Evolutionary conservation across 2,797 vertebrate genomes (phyloP).

Genomic region (Cyclura pinguis): DNA sequence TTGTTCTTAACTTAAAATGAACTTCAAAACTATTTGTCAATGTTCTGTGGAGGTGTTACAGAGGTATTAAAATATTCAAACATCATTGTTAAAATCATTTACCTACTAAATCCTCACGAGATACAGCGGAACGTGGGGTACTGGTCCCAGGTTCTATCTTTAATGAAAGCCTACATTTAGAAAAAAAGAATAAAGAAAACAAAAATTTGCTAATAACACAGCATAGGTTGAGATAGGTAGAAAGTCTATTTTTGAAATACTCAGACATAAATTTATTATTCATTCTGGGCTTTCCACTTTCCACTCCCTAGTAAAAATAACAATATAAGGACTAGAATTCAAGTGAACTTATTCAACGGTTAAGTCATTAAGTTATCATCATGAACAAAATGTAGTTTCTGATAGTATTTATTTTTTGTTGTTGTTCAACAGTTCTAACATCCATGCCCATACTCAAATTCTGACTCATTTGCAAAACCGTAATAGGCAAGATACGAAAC

Average conservation of each 20-base stretch:
- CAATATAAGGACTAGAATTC: neutral
- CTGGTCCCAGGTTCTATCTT: slow-evolving; percentile 98
- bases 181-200: slow-evolving; percentile 56
- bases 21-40: too few relatives aligned
- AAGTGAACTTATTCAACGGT: neutral
- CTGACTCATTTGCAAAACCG: neutral
- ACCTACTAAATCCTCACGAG: slow-evolving; percentile 96
- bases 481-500: neutral
- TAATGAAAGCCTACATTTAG: slow-evolving; percentile 89
- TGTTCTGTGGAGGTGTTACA: neutral
- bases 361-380: neutral
- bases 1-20: neutral
- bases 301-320: neutral
- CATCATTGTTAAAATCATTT: slow-evolving; percentile 61
- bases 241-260: neutral
- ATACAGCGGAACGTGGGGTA: slow-evolving; percentile 92
- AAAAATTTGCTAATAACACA: slow-evolving; percentile 37
- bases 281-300: neutral
- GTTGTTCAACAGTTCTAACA: neutral
- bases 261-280: neutral
- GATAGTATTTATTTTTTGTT: neutral
- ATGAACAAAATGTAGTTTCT: neutral
- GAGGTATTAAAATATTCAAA: slow-evolving; percentile 48
- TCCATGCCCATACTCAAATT: neutral
- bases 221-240: neutral